These are phyloP conservation scores for Enteromius fasciolatus DNA, from an alignment of 2,797 vertebrate species.

Conservation along the genomic window DNA sequence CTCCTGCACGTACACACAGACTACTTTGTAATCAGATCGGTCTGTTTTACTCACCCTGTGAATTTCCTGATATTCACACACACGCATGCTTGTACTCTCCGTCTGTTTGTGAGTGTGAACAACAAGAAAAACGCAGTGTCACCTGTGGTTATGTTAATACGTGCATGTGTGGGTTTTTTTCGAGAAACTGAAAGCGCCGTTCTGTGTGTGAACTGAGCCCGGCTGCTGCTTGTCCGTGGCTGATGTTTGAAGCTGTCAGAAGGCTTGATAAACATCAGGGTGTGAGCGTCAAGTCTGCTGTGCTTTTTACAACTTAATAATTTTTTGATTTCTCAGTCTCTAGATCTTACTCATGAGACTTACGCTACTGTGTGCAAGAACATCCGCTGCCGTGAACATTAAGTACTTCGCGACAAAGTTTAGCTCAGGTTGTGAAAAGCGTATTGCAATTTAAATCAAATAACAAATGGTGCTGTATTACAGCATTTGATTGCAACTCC, in stretches of 20 bases:
- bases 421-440: neutral
- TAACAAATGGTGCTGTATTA: neutral
- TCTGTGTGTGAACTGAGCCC: constrained; percentile 30
- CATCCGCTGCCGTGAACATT: neutral
- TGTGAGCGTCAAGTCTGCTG: neutral
- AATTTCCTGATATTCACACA: constrained; percentile 49
- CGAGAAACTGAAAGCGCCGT: constrained; percentile 59
- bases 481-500: neutral
- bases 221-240: neutral
- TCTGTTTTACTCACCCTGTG: constrained; percentile 27
- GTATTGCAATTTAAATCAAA: neutral
- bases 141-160: constrained; percentile 55
- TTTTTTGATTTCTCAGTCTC: constrained; percentile 10
- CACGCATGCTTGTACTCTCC: constrained; percentile 6
- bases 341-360: neutral
- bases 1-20: neutral
- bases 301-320: constrained; percentile 16
- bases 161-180: constrained; percentile 56
- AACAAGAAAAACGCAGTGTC: constrained; percentile 51
- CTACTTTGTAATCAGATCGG: neutral
- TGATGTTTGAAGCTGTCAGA: constrained; percentile 29
- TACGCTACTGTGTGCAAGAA: neutral
- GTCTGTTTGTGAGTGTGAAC: constrained; percentile 24
- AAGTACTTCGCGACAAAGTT: neutral
- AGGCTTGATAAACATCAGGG: constrained; percentile 50